Percentiles rank a stretch among this genome's conserved stretches.
These are phyloP conservation scores for Caranx ignobilis DNA, from an alignment of 2,113 vertebrate genomes.

Conservation along the genomic window DNA sequence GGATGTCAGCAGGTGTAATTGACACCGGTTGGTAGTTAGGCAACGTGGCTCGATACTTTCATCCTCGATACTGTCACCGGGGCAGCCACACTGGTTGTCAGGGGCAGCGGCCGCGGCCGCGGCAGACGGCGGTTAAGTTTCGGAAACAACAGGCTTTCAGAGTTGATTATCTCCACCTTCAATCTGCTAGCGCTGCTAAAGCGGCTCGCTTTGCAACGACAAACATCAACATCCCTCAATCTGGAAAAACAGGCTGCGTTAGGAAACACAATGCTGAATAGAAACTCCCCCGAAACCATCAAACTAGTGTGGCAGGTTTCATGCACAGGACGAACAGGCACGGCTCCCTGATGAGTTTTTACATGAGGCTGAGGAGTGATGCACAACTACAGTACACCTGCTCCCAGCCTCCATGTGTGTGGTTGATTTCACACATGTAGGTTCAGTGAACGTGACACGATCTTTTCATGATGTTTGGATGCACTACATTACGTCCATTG, in stretches of 20 bases:
- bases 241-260: constrained; percentile 77
- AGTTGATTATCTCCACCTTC: constrained; percentile 18
- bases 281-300: constrained; percentile 78
- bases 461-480: constrained; percentile 43
- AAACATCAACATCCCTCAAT: constrained; percentile 43
- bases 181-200: constrained; percentile 31
- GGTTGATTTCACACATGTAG: neutral
- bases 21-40: constrained; percentile 48
- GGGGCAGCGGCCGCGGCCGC: neutral
- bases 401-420: neutral
- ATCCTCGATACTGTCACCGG: constrained; percentile 13
- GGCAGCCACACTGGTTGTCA: constrained; percentile 12
- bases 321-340: constrained; percentile 14
- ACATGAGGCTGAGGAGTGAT: constrained; percentile 12
- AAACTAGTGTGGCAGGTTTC: constrained; percentile 79
- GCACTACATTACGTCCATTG: constrained; percentile 29
- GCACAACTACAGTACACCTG: neutral
- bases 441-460: constrained; percentile 13
- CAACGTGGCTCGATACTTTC: constrained; percentile 32
- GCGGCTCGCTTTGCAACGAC: neutral
- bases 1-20: constrained; percentile 53
- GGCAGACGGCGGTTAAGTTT: neutral
- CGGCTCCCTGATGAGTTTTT: constrained; percentile 40
- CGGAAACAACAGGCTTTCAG: constrained; percentile 23
- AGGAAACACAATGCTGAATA: constrained; percentile 64